These are phyloP conservation scores for Protophormia terraenovae DNA, from an alignment of 2,888 invertebrate genomes.

Conservation along the genomic window DNA sequence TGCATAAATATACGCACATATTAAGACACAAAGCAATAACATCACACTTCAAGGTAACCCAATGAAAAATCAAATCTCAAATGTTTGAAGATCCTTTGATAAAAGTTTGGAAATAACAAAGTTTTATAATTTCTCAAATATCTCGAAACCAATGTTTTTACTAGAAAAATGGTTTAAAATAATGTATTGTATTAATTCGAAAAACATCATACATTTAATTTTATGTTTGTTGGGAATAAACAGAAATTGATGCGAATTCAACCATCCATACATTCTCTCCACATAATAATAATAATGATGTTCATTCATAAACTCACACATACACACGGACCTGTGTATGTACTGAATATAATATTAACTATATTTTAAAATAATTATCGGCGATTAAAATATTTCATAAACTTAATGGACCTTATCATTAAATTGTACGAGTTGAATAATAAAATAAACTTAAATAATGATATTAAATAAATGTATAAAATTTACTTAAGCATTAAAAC, in stretches of 20 bases:
- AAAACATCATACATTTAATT: too few relatives aligned
- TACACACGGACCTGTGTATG: background rate
- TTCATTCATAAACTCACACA: background rate
- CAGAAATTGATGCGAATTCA: constrained; percentile 12
- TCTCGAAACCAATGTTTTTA: too few relatives aligned
- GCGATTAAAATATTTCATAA: constrained; percentile 46
- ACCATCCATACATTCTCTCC: background rate
- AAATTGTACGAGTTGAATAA: constrained; percentile 4
- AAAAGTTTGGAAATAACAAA: too few relatives aligned
- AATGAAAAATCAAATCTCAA: too few relatives aligned
- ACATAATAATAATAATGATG: background rate
- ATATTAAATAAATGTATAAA: constrained; percentile 1
- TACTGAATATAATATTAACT: background rate
- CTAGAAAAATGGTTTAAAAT: too few relatives aligned
- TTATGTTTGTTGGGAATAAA: too few relatives aligned
- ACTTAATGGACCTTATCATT: constrained; percentile 51
- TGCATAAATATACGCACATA: background rate
- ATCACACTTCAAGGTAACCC: background rate
- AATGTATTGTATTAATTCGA: too few relatives aligned
- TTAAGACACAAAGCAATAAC: background rate
- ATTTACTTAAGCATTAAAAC: background rate
- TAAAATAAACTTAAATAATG: constrained; percentile 29
- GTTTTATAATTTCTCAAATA: too few relatives aligned
- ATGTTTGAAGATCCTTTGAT: too few relatives aligned
- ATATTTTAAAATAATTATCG: constrained; percentile 33